These are phyloP conservation scores for Crambe crambe DNA, from an alignment of 37 sponge, comb jelly and placozoan genomes.

Conservation along the genomic window DNA sequence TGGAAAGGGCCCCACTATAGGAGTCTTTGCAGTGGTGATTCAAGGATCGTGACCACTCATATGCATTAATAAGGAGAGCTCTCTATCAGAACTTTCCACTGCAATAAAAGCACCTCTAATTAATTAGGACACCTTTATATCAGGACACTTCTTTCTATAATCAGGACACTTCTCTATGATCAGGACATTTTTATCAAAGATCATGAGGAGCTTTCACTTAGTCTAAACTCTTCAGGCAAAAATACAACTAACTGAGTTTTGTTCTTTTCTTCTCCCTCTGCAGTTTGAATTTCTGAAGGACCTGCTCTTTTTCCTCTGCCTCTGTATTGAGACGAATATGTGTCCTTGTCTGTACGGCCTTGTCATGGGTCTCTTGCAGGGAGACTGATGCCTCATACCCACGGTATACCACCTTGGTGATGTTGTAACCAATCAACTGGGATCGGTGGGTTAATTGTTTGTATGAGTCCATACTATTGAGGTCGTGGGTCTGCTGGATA, in stretches of 20 bases:
- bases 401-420: slow-evolving; percentile 72
- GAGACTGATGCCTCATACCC: slow-evolving; percentile 50
- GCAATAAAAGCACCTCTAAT: no score
- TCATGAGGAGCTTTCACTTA: no score
- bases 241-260: slow-evolving; percentile 75
- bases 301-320: slow-evolving; percentile 60
- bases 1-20: no score
- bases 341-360: slow-evolving; percentile 65
- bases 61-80: no score
- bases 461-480: slow-evolving; percentile 68
- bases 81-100: no score
- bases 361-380: slow-evolving; percentile 59
- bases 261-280: slow-evolving; percentile 76
- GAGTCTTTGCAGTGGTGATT: no score
- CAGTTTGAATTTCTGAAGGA: slow-evolving; percentile 64
- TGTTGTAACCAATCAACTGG: slow-evolving; percentile 60
- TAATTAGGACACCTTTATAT: no score
- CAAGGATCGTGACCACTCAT: no score
- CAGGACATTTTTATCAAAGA: no score
- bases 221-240: no score
- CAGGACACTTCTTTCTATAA: no score
- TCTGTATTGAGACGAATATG: slow-evolving; percentile 63
- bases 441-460: slow-evolving; percentile 59
- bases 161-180: no score
- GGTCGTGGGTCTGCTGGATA: slow-evolving; percentile 67